Evolutionary conservation across 2,797 vertebrate genomes (phyloP).

Genomic region (Poeciliopsis paucimaculata): DNA sequence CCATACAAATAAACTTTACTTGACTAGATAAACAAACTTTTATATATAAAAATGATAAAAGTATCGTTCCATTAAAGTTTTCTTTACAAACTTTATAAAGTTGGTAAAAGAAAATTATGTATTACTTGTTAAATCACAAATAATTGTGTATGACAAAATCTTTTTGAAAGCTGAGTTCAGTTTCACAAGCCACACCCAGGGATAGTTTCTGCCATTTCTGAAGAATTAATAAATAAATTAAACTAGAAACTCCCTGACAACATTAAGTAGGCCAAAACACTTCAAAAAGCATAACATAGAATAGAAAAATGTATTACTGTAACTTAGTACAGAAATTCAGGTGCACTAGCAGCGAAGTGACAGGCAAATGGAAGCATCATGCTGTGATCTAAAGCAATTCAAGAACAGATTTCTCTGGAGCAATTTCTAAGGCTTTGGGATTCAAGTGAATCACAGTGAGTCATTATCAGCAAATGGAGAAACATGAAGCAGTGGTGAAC

Average conservation of each 20-base stretch:
- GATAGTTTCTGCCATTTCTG: neutral
- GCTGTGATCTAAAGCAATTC: neutral
- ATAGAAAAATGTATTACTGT: neutral
- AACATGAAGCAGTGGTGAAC: neutral
- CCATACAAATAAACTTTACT: too few species aligned
- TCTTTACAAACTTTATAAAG: too few species aligned
- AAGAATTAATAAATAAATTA: neutral
- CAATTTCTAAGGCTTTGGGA: neutral
- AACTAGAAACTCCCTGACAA: slow-evolving; percentile 1
- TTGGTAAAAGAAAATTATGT: too few species aligned
- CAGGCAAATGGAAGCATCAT: neutral
- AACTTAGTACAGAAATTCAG: neutral
- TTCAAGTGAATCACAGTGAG: neutral
- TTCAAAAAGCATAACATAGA: neutral
- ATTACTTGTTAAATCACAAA: neutral
- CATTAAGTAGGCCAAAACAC: neutral
- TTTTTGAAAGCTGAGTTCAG: neutral
- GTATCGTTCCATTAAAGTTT: too few species aligned
- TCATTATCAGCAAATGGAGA: neutral
- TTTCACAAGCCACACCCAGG: neutral
- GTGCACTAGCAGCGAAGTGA: neutral
- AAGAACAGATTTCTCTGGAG: neutral
- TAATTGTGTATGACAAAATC: neutral
- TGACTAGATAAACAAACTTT: neutral
- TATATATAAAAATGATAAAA: neutral